Evolutionary conservation across 1,140 invertebrate genomes (phyloP).

Genomic region (Monochamus saltuarius): DNA sequence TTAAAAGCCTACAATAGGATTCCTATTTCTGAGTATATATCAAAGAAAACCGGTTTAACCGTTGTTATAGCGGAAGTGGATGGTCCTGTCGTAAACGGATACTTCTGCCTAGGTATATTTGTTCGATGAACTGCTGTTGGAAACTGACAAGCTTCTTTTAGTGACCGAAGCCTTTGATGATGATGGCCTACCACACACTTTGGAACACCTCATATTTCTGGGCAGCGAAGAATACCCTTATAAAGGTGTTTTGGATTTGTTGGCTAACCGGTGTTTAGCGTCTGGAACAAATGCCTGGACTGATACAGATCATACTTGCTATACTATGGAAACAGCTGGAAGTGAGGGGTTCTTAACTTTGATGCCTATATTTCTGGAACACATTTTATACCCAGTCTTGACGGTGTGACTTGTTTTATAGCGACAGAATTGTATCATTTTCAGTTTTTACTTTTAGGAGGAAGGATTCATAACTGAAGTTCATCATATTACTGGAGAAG

Average conservation of each 20-base stretch:
- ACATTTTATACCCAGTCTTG: conserved; percentile 82
- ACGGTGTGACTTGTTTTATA: conserved; percentile 56
- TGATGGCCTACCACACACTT: conserved; percentile 88
- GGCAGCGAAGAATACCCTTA: conserved; percentile 89
- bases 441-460: conserved; percentile 54
- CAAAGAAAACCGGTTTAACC: conserved; percentile 73
- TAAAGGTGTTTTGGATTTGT: conserved; percentile 83
- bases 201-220: conserved; percentile 91
- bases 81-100: conserved; percentile 83
- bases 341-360: conserved; percentile 84
- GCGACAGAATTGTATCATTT: background rate
- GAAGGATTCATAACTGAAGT: conserved; percentile 85
- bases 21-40: conserved; percentile 80
- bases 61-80: conserved; percentile 81
- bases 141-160: conserved; percentile 46
- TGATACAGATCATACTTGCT: conserved; percentile 85
- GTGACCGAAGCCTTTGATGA: conserved; percentile 89
- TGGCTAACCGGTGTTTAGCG: conserved; percentile 86
- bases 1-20: conserved; percentile 68
- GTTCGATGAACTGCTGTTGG: background rate
- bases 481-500: conserved; percentile 85
- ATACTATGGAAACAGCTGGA: conserved; percentile 85
- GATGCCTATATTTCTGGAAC: conserved; percentile 87
- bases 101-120: conserved; percentile 74
- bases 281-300: conserved; percentile 88